Conservation (phyloP, 2,888 invertebrate species). For the Actias luna region DNA sequence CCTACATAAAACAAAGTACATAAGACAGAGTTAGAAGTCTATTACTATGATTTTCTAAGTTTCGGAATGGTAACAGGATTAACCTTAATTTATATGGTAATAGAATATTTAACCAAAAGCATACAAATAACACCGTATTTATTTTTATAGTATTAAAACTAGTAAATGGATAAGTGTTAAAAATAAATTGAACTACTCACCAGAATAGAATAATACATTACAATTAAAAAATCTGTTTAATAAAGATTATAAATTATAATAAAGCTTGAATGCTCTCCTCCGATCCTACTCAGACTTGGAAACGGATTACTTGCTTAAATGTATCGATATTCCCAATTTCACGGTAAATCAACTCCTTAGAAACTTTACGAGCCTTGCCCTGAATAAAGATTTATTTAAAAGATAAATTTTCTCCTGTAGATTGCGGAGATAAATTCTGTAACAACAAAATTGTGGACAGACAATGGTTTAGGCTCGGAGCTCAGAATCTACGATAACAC, state of each 20-base stretch:
- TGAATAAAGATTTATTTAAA: conserved; percentile 31
- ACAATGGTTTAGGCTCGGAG: conserved; percentile 12
- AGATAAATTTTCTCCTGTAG: conserved; percentile 30
- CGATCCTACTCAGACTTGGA: conserved; percentile 15
- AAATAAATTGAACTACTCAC: not conserved
- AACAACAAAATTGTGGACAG: conserved; percentile 17
- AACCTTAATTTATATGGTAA: no score
- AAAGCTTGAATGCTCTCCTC: conserved; percentile 18
- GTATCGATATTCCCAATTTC: conserved; percentile 38
- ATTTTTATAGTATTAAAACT: no score
- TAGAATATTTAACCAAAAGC: no score
- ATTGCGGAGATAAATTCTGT: conserved; percentile 27
- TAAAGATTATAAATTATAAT: conserved; percentile 8
- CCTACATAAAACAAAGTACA: no score
- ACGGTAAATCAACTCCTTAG: conserved; percentile 36
- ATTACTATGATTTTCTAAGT: no score
- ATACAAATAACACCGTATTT: no score
- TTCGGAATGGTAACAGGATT: no score
- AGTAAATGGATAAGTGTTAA: not conserved
- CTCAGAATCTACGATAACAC: not conserved
- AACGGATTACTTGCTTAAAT: conserved; percentile 23
- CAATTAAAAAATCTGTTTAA: not conserved
- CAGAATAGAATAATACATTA: not conserved
- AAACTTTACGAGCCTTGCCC: conserved; percentile 30
- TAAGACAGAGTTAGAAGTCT: no score